A percentile compares a stretch with the other conserved stretches of the same genome.
These are phyloP conservation scores for Oedothorax gibbosus DNA, from an alignment of 1,140 invertebrate species.

Conservation along the genomic window DNA sequence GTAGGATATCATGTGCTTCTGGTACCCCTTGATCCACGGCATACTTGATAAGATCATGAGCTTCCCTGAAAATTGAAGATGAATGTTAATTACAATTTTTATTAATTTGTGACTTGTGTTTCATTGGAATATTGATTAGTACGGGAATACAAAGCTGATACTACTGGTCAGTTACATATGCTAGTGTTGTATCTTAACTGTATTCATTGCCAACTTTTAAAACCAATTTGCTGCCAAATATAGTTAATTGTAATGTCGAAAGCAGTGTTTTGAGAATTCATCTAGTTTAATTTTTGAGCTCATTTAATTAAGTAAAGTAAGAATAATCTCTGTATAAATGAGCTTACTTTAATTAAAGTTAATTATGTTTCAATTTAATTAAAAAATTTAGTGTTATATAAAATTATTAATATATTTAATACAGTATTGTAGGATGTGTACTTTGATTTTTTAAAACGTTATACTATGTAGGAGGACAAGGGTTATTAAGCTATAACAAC, in stretches of 20 bases:
- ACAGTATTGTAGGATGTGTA: too few species aligned
- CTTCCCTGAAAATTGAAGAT: slow-evolving; percentile 62
- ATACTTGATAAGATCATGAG: slow-evolving; percentile 63
- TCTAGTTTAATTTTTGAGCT: too few species aligned
- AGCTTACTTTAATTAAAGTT: background rate
- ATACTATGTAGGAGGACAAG: too few species aligned
- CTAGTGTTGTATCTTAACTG: background rate
- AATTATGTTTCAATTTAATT: background rate
- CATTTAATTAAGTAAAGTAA: too few species aligned
- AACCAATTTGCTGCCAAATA: background rate
- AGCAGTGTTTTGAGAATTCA: background rate
- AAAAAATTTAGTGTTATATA: too few species aligned
- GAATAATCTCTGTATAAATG: background rate
- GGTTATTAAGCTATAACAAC: too few species aligned
- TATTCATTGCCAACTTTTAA: background rate
- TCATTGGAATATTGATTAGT: too few species aligned
- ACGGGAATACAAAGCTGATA: too few species aligned
- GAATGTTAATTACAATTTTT: background rate
- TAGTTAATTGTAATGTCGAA: background rate
- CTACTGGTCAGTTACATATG: background rate
- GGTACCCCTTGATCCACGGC: slow-evolving; percentile 63
- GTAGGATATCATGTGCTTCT: slow-evolving; percentile 63
- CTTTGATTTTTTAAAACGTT: too few species aligned
- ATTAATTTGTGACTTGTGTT: too few species aligned
- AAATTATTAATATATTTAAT: too few species aligned